Evolutionary conservation across 2,888 invertebrate species (phyloP).

Genomic region (Automeris io): DNA sequence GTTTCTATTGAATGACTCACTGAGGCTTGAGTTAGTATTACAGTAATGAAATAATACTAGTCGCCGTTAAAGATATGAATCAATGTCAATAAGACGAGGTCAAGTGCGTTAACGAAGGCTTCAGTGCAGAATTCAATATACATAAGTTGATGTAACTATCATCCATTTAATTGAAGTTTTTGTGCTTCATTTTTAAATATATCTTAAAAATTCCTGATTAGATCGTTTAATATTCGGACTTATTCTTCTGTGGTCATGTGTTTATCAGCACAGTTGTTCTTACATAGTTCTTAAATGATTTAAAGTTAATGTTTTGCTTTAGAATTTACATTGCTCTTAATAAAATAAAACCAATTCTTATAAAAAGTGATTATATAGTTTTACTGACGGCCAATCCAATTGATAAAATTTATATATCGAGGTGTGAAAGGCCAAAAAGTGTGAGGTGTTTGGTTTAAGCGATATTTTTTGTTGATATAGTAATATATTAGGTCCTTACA

Average conservation of each 20-base stretch:
- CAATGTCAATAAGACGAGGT: conserved; percentile 39
- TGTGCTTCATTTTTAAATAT: conserved; percentile 13
- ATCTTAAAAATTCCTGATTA: conserved; percentile 6
- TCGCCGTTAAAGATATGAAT: conserved; percentile 39
- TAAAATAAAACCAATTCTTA: too few species aligned
- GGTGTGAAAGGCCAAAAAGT: too few species aligned
- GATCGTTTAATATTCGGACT: background rate
- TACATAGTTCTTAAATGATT: too few species aligned
- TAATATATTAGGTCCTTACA: too few species aligned
- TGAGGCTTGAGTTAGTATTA: background rate
- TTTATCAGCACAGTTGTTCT: background rate
- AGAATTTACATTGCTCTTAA: too few species aligned
- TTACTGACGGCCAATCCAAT: too few species aligned
- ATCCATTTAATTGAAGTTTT: conserved; percentile 39
- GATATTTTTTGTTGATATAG: too few species aligned
- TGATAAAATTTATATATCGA: too few species aligned
- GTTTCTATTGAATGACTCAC: background rate
- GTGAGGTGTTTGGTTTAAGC: too few species aligned
- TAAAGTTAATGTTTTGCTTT: too few species aligned
- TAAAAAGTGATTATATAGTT: too few species aligned
- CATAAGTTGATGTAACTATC: conserved; percentile 29
- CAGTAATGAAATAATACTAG: conserved; percentile 28
- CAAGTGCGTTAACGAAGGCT: conserved; percentile 46
- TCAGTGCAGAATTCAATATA: conserved; percentile 31
- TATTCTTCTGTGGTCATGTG: background rate